Base-by-base conservation (phyloP, 30 jellyfish, hydroid and myxozoan genomes). In the Aurelia aurita region DNA sequence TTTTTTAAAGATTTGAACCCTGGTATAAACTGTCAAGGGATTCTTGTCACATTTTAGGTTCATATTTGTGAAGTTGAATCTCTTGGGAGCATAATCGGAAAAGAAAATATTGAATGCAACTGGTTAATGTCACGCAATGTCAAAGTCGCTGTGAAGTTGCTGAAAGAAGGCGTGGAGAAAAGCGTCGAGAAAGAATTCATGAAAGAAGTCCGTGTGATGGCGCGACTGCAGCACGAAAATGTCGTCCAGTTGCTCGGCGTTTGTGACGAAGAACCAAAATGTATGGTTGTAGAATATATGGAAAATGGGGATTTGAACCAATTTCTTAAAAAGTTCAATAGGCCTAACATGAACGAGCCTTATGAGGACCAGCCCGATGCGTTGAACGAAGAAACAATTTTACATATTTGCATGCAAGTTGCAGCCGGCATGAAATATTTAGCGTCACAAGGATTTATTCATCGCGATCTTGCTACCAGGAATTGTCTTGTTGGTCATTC, bases 401-500 rank as follows among this genome's bases (percentile, higher is more conserved):
- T 92, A 67, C 85, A 92, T 55, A 87, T 92, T 58, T 92, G 96
- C 60, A 49, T 79, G 66, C 98, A 92, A 64, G 75, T 92, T 14
- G 87, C 97, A 29, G 91, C 90, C 13, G 98, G 98, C 27, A 87
- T 92, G 96, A 76, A 87, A 2, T 92, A 92, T 44, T 57, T 92
- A 57, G 60, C 95, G 2, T 74, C 96, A 1, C 96, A 92, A 69
- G 97, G 93, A 10, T 92, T 92, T 61, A 74, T 92, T 19, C 98
- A 92, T 92, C 97, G 98, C 22, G 98, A 92, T 59, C 86, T 92
- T 10, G 98, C 98, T 8, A 79, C 98, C 15, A 91, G 98, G 66
- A 91, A 91, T 44, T 91, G 98, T 69, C 96, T 91, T 8, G 98
- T 91, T 58, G 98, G 98, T 12, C 94, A 96, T n/a, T 96, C 98